Conservation (phyloP, 2,888 invertebrate genomes). For the Podotricha telesiphe region DNA sequence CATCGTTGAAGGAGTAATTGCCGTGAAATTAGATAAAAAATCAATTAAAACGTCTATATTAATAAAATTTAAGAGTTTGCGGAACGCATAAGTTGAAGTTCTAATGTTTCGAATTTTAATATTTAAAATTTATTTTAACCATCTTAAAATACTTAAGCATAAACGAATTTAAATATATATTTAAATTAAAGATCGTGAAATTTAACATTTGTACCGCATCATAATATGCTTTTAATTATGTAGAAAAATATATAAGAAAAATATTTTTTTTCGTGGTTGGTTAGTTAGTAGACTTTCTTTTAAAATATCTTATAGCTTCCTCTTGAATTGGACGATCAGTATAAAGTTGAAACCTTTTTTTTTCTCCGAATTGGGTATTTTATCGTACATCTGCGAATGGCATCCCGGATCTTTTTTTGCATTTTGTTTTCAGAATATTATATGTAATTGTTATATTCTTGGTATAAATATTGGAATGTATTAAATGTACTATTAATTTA, state of each 20-base stretch:
- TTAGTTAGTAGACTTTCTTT: neutral
- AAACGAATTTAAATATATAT: neutral
- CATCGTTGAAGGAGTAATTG: neutral
- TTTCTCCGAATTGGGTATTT: constrained; percentile 37
- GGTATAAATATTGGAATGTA: constrained; percentile 34
- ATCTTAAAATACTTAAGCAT: neutral
- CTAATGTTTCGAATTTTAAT: too few relatives aligned
- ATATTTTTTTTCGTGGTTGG: too few relatives aligned
- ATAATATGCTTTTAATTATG: neutral
- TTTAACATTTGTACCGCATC: neutral
- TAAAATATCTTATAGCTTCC: neutral
- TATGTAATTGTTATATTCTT: constrained; percentile 37
- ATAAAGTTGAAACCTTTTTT: constrained; percentile 37
- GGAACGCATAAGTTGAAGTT: neutral
- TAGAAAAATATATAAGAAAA: too few relatives aligned
- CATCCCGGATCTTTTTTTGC: constrained; percentile 45
- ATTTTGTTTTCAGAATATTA: constrained; percentile 34
- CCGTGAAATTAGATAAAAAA: neutral
- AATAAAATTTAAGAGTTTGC: neutral
- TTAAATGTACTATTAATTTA: constrained; percentile 23
- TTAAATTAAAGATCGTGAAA: neutral
- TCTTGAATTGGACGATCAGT: constrained; percentile 13
- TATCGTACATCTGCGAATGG: constrained; percentile 38
- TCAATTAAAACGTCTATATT: too few relatives aligned
- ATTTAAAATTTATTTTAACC: neutral